These are phyloP conservation scores for Rhinoraja longicauda DNA, from an alignment of 2,797 vertebrate species.

Conservation along the genomic window DNA sequence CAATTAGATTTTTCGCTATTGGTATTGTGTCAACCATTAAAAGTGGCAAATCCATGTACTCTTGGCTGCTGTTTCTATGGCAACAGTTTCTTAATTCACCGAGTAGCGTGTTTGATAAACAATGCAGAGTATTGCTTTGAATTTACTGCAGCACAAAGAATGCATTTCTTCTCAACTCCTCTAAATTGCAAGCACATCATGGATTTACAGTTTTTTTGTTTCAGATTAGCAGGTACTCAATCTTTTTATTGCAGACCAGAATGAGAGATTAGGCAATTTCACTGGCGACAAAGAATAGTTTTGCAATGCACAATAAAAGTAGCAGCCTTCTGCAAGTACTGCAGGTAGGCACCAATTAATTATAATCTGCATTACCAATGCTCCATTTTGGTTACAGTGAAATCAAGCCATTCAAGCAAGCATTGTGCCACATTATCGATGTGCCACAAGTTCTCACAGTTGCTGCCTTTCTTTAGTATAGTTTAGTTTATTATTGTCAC, in stretches of 20 bases:
- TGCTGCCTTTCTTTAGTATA: too few species aligned
- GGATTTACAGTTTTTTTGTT: constrained; percentile 46
- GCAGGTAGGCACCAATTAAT: constrained; percentile 46
- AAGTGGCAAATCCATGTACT: constrained; percentile 46
- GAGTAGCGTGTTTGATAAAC: constrained; percentile 55
- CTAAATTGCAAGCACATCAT: constrained; percentile 43
- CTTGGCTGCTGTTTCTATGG: constrained; percentile 48
- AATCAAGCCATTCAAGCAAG: not conserved
- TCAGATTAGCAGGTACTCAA: constrained; percentile 47
- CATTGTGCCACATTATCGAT: not conserved
- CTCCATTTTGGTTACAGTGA: not conserved
- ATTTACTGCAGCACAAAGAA: constrained; percentile 48
- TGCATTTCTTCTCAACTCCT: constrained; percentile 42
- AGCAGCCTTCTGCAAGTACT: constrained; percentile 47
- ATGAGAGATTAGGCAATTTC: constrained; percentile 51
- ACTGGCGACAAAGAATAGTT: constrained; percentile 49
- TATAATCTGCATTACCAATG: constrained; percentile 42
- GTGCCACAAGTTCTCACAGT: not conserved
- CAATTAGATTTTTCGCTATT: constrained; percentile 43
- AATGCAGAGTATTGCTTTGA: constrained; percentile 51
- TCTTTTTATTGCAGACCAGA: constrained; percentile 44
- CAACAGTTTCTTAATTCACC: constrained; percentile 52
- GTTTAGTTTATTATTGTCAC: too few species aligned
- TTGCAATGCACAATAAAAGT: constrained; percentile 49
- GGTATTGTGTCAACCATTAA: constrained; percentile 52